Conservation (phyloP, 2,888 invertebrate species). For the Allacma fusca region DNA sequence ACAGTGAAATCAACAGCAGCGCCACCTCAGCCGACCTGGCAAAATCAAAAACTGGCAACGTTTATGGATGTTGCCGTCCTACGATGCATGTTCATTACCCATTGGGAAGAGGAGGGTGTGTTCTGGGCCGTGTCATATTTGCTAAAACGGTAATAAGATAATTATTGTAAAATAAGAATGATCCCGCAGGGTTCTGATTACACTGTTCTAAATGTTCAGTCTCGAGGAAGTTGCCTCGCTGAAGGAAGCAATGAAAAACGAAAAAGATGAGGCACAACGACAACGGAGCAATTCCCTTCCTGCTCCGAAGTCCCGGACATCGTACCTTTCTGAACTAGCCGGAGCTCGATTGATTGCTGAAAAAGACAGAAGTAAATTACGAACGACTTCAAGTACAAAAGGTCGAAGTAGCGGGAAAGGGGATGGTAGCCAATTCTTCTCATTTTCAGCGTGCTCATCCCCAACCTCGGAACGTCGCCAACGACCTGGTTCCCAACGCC, state of each 20-base stretch:
- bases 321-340: not conserved
- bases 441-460: conserved; percentile 59
- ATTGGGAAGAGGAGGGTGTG: conserved; percentile 98
- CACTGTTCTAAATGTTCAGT: conserved; percentile 43
- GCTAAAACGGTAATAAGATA: conserved; percentile 76
- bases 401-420: conserved; percentile 10
- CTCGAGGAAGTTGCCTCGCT: conserved; percentile 59
- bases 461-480: conserved; percentile 57
- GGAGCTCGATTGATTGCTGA: not conserved
- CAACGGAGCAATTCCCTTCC: conserved; percentile 92
- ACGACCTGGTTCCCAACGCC: conserved; percentile 63
- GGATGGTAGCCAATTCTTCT: conserved; percentile 53
- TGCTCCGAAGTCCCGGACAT: conserved; percentile 85
- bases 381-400: conserved; percentile 42
- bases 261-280: conserved; percentile 64
- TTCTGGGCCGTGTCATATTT: conserved; percentile 95
- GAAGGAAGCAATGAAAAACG: conserved; percentile 51
- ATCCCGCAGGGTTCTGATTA: no score
- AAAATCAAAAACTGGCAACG: conserved; percentile 83
- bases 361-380: conserved; percentile 46
- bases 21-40: conserved; percentile 56
- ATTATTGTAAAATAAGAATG: conserved; percentile 13
- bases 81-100: conserved; percentile 91
- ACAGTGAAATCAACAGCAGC: conserved; percentile 35
- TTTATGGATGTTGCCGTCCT: conserved; percentile 96